These are phyloP conservation scores for Heliconius sara DNA, from an alignment of 2,888 invertebrate genomes.

Conservation along the genomic window DNA sequence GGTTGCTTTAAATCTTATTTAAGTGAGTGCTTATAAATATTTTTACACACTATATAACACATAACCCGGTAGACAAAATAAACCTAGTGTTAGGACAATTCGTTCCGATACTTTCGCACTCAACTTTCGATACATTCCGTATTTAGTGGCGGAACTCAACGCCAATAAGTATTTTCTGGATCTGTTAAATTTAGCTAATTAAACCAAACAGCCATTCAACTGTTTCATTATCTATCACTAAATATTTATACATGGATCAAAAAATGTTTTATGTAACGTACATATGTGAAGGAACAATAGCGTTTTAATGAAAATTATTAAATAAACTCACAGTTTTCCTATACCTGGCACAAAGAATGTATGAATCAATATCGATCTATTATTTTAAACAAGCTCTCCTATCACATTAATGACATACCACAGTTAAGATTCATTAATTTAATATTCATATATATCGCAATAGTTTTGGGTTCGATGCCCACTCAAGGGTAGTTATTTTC, in stretches of 20 bases:
- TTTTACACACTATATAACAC: too few species aligned
- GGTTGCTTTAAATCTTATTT: background rate
- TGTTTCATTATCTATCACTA: background rate
- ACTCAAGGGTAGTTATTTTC: background rate
- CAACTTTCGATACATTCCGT: too few species aligned
- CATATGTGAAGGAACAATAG: too few species aligned
- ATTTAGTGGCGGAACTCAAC: too few species aligned
- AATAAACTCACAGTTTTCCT: background rate
- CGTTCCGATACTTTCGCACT: too few species aligned
- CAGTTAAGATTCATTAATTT: background rate
- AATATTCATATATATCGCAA: background rate
- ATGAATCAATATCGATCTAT: constrained; percentile 5
- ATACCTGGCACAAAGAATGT: background rate
- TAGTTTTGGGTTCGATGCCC: too few species aligned
- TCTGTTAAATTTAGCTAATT: too few species aligned
- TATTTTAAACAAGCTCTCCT: background rate
- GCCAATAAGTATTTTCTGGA: too few species aligned
- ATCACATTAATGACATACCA: background rate
- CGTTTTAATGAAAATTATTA: background rate
- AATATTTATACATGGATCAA: background rate
- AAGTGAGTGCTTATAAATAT: background rate
- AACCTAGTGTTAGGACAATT: too few species aligned
- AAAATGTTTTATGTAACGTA: background rate
- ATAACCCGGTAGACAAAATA: too few species aligned
- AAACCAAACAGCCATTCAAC: too few species aligned